Conservation (phyloP, 2,888 invertebrate genomes). For the Pediacus dermestoides region DNA sequence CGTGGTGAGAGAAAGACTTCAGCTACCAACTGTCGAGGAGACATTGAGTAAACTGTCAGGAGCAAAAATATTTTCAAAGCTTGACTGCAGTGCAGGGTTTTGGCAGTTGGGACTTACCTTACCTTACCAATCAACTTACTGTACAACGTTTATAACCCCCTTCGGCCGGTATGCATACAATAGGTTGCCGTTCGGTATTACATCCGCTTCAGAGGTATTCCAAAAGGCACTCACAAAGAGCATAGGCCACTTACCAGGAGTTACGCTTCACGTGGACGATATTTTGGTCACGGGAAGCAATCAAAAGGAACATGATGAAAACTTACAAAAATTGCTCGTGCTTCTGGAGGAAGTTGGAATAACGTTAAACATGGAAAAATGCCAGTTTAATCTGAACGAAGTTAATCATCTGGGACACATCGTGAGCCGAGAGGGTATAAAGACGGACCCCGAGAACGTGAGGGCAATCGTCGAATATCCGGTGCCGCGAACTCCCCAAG, state of each 20-base stretch:
- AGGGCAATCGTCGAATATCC: not conserved
- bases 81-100: conserved; percentile 30
- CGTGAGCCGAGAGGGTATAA: conserved; percentile 21
- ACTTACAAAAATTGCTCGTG: conserved; percentile 12
- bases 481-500: conserved; percentile 9
- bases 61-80: conserved; percentile 24
- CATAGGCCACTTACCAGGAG: conserved; percentile 7
- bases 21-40: conserved; percentile 26
- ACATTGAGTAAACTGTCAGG: conserved; percentile 24
- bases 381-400: conserved; percentile 25
- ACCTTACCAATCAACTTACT: conserved; percentile 4
- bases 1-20: conserved; percentile 22
- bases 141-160: conserved; percentile 18
- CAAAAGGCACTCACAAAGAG: conserved; percentile 3
- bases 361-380: conserved; percentile 32
- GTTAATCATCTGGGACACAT: conserved; percentile 33
- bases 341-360: conserved; percentile 16
- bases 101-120: conserved; percentile 25
- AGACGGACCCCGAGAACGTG: conserved; percentile 9
- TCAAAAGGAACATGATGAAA: conserved; percentile 13
- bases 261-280: conserved; percentile 16
- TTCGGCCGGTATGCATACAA: conserved; percentile 15
- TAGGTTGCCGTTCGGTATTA: conserved; percentile 17
- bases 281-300: conserved; percentile 12
- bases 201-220: conserved; percentile 14